Evolutionary conservation across 2,113 vertebrate species (phyloP).

Genomic region (Chaetura pelagica): DNA sequence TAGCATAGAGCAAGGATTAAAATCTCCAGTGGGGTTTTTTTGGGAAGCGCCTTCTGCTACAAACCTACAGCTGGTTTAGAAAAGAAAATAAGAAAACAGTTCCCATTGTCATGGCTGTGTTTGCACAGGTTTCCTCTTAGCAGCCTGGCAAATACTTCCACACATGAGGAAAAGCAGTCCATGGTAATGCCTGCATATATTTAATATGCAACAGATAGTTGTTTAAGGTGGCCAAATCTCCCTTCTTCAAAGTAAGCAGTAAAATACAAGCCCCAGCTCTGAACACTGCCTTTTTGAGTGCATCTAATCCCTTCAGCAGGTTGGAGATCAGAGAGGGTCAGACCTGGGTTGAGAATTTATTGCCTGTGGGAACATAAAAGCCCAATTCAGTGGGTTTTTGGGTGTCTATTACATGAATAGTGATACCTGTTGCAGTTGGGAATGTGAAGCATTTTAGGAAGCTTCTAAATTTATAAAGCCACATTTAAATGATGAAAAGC

Average conservation of each 20-base stretch:
- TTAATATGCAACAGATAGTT: background rate
- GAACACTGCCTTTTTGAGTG: background rate
- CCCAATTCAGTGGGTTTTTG: background rate
- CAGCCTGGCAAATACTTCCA: background rate
- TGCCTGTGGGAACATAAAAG: background rate
- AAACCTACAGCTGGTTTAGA: background rate
- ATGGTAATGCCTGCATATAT: background rate
- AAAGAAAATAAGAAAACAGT: background rate
- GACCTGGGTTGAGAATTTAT: background rate
- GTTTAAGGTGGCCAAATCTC: background rate
- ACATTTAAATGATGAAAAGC: background rate
- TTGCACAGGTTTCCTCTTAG: conserved; percentile 13
- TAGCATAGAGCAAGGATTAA: background rate
- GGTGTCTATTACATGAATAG: background rate
- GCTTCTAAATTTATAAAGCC: background rate
- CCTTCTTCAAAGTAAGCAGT: background rate
- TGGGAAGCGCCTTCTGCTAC: conserved; percentile 28
- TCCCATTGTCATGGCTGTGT: background rate
- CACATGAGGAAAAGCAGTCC: background rate
- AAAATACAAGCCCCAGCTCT: background rate
- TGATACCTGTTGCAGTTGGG: background rate
- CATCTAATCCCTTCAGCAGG: background rate
- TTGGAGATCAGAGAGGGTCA: background rate
- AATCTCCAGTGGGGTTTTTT: background rate
- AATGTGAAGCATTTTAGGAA: background rate